phyloP scores from a whole-genome alignment of 1,140 invertebrate species.

The Lerema accius region DNA sequence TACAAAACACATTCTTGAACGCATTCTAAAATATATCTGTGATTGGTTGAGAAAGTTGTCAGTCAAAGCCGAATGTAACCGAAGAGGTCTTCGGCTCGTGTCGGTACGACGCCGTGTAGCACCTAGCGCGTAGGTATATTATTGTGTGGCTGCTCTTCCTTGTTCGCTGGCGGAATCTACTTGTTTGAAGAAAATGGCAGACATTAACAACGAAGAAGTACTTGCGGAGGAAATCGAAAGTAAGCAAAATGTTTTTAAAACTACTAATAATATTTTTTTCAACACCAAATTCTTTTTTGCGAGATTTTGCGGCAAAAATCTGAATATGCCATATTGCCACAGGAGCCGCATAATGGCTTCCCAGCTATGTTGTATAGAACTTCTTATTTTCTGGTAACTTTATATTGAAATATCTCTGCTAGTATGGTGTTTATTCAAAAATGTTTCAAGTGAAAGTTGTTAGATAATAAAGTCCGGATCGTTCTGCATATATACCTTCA shows the following conservation, averaged over 20 bases:
- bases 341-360: constrained; percentile 69
- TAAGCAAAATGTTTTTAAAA: constrained; percentile 74
- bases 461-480: constrained; percentile 51
- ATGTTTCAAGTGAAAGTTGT: constrained; percentile 72
- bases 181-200: constrained; percentile 83
- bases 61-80: constrained; percentile 42
- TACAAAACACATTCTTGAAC: constrained; percentile 20
- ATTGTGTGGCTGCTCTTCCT: constrained; percentile 68
- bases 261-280: constrained; percentile 13
- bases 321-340: constrained; percentile 34
- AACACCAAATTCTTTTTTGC: constrained; percentile 6
- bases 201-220: constrained; percentile 86
- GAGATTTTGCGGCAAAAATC: constrained; percentile 15
- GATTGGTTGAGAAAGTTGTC: constrained; percentile 32
- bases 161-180: constrained; percentile 56
- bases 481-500: constrained; percentile 38
- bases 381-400: constrained; percentile 52
- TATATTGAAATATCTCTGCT: constrained; percentile 73
- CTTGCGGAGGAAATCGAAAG: constrained; percentile 88
- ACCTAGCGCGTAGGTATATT: constrained; percentile 78
- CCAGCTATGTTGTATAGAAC: constrained; percentile 53
- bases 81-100: constrained; percentile 54
- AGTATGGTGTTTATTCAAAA: constrained; percentile 55
- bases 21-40: background rate
- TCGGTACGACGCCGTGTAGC: constrained; percentile 73